Percentiles rank a stretch among this genome's conserved stretches.
These are phyloP conservation scores for Acrossocheilus fasciatus DNA, from an alignment of 2,797 vertebrate genomes.

Conservation along the genomic window DNA sequence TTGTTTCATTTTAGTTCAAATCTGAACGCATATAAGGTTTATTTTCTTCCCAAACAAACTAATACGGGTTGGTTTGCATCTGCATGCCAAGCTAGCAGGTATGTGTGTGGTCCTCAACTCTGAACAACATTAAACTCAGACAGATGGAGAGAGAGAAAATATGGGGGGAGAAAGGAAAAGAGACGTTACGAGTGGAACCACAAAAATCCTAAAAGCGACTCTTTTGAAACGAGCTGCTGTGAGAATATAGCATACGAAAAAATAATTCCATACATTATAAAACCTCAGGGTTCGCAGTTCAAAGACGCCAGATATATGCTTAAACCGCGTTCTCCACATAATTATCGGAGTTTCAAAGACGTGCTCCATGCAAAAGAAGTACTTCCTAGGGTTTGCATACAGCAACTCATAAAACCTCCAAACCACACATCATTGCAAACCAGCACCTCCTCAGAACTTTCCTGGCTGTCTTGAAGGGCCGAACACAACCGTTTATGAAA, in stretches of 20 bases:
- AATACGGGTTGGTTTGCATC: constrained; percentile 52
- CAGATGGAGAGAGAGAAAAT: constrained; percentile 46
- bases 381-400: constrained; percentile 21
- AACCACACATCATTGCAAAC: constrained; percentile 28
- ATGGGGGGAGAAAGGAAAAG: constrained; percentile 41
- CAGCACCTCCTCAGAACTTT: constrained; percentile 41
- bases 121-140: constrained; percentile 53
- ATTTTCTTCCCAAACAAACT: constrained; percentile 64
- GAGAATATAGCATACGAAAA: constrained; percentile 14
- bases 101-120: constrained; percentile 61
- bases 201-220: constrained; percentile 14
- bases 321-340: constrained; percentile 23
- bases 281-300: constrained; percentile 30
- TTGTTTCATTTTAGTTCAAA: constrained; percentile 31
- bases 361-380: background rate
- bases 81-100: constrained; percentile 51
- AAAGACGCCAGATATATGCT: constrained; percentile 29
- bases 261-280: constrained; percentile 41
- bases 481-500: constrained; percentile 32
- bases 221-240: constrained; percentile 32
- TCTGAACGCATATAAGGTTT: constrained; percentile 38
- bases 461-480: constrained; percentile 20
- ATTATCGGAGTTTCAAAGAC: constrained; percentile 31
- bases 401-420: constrained; percentile 41
- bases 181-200: constrained; percentile 40